These are phyloP conservation scores for Sus cebifrons DNA, from an alignment of 2,797 vertebrate species.

Conservation along the genomic window DNA sequence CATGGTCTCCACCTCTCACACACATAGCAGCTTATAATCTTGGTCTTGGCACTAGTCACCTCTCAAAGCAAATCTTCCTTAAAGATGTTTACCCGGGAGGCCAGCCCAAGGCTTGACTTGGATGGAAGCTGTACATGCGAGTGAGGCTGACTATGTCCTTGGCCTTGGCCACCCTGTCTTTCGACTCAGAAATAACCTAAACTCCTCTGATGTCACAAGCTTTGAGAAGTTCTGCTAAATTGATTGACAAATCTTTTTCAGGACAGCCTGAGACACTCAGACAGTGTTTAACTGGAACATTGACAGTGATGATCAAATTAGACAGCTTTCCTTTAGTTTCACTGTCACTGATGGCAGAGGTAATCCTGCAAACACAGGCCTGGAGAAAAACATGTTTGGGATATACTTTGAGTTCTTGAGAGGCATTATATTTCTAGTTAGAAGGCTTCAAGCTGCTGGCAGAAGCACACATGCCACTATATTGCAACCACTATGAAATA, in stretches of 20 bases:
- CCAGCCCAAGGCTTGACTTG: conserved; percentile 15
- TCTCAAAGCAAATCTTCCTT: conserved; percentile 67
- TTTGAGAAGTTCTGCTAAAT: conserved; percentile 46
- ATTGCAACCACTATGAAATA: not conserved
- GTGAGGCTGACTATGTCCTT: not conserved
- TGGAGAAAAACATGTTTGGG: not conserved
- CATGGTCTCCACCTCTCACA: not conserved
- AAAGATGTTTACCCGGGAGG: not conserved
- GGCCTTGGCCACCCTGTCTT: not conserved
- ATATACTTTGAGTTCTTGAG: not conserved
- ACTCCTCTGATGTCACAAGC: conserved; percentile 49
- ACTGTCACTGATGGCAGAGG: not conserved
- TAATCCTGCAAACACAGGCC: not conserved
- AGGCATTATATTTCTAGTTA: not conserved
- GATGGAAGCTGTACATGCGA: not conserved
- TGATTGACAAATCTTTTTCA: conserved; percentile 47
- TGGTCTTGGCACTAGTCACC: not conserved
- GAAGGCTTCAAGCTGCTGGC: conserved; percentile 25
- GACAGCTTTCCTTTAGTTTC: not conserved
- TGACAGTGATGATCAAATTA: not conserved
- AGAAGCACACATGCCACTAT: not conserved
- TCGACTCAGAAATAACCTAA: conserved; percentile 68
- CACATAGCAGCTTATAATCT: not conserved
- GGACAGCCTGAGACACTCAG: not conserved
- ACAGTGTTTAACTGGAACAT: not conserved